These are phyloP conservation scores for Gerris buenoi DNA, from an alignment of 1,140 invertebrate genomes.

Conservation along the genomic window DNA sequence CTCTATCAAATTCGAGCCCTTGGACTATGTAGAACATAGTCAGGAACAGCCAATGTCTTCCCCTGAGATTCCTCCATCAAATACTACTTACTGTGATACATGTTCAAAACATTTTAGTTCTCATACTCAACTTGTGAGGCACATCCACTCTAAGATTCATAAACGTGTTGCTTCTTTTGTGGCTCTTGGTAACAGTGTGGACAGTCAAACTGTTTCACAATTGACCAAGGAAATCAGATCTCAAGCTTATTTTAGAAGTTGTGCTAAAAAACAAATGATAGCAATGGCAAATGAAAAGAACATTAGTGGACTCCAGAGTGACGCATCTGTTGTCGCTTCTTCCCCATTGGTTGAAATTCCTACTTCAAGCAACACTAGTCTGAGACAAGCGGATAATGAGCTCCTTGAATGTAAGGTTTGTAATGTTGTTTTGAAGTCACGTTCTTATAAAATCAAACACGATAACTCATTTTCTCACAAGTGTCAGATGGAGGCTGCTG, in stretches of 20 bases:
- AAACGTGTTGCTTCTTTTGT: neutral
- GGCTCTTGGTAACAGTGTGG: neutral
- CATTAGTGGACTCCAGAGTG: too few relatives aligned
- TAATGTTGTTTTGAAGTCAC: neutral
- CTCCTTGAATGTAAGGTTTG: conserved; percentile 2
- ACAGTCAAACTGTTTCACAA: neutral
- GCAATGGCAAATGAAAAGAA: too few relatives aligned
- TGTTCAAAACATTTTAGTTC: neutral
- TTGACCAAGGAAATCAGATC: neutral
- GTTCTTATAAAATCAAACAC: neutral
- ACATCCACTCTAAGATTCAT: neutral
- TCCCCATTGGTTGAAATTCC: neutral
- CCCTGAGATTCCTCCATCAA: neutral
- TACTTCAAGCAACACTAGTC: too few relatives aligned
- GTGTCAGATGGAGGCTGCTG: neutral
- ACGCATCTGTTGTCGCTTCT: neutral
- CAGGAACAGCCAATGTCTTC: neutral
- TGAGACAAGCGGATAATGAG: neutral
- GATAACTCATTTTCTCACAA: neutral
- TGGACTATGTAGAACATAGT: neutral
- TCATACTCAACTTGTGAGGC: neutral
- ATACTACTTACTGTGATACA: neutral
- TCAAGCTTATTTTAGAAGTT: neutral
- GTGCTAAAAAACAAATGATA: neutral
- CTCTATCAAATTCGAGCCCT: neutral